Conservation (phyloP, 1,140 invertebrate genomes). For the Hypsibius dujardini region DNA sequence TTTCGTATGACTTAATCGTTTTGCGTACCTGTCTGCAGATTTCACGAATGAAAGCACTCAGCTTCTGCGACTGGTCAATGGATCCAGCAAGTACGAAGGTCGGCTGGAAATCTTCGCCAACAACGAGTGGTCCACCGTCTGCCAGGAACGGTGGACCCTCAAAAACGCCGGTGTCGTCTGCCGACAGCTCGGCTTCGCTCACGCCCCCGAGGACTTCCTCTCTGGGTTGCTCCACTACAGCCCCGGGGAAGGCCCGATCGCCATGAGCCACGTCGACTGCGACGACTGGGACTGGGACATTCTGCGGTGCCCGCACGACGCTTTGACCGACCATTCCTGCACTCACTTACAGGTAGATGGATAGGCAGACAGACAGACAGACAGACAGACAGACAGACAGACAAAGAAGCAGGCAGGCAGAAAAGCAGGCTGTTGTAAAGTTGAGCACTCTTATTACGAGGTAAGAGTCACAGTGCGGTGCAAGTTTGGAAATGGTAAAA, state of each 20-base stretch:
- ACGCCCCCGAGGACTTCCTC: constrained; percentile 80
- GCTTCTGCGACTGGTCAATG: constrained; percentile 57
- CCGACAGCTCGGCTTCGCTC: constrained; percentile 74
- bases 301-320: constrained; percentile 45
- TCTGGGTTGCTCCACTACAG: constrained; percentile 44
- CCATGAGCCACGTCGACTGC: constrained; percentile 64
- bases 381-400: too few relatives aligned
- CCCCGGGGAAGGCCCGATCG: constrained; percentile 26
- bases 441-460: too few relatives aligned
- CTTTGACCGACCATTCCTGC: constrained; percentile 58
- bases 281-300: constrained; percentile 78
- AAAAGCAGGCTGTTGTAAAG: too few relatives aligned
- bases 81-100: constrained; percentile 53
- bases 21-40: background rate
- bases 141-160: constrained; percentile 84
- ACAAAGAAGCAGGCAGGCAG: too few relatives aligned
- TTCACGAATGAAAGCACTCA: constrained; percentile 32
- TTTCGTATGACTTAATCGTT: constrained; percentile 1
- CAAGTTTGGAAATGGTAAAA: too few relatives aligned
- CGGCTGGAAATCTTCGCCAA: constrained; percentile 59
- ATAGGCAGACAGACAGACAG: too few relatives aligned
- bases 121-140: constrained; percentile 81
- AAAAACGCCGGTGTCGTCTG: constrained; percentile 76
- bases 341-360: too few relatives aligned
- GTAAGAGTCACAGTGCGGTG: too few relatives aligned